Conservation (phyloP, 2,797 vertebrate species). For the Tamandua tetradactyla region DNA sequence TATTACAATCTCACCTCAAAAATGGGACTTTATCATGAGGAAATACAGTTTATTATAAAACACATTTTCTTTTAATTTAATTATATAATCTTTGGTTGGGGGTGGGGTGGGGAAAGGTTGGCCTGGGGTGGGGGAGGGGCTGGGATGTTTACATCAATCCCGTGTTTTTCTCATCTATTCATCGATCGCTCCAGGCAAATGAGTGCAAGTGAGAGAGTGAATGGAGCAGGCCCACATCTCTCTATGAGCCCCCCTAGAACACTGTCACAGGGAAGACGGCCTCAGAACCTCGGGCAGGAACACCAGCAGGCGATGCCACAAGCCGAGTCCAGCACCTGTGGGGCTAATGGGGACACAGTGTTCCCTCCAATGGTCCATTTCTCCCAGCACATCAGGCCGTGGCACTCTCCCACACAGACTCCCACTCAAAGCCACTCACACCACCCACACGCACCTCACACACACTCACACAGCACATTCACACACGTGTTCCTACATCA, state of each 20-base stretch:
- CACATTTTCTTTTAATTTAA: slow-evolving; percentile 83
- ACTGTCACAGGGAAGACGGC: neutral
- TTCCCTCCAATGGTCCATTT: neutral
- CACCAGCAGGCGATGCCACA: neutral
- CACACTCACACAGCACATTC: neutral
- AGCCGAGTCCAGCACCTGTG: neutral
- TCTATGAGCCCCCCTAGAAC: slow-evolving; percentile 36
- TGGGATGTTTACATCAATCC: slow-evolving; percentile 78
- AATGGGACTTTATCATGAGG: slow-evolving; percentile 78
- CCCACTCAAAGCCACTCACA: too few relatives aligned
- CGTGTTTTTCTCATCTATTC: slow-evolving; percentile 74
- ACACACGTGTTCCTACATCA: neutral
- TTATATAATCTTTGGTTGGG: slow-evolving; percentile 81
- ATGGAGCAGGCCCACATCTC: slow-evolving; percentile 67
- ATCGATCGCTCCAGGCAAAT: slow-evolving; percentile 75
- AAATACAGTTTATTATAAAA: slow-evolving; percentile 82
- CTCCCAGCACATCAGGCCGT: neutral
- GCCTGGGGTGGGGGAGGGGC: neutral
- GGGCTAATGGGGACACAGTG: neutral
- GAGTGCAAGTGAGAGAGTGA: slow-evolving; percentile 75
- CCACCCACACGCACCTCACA: too few relatives aligned
- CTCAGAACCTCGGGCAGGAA: neutral
- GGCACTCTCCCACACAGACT: too few relatives aligned
- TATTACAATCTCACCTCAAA: slow-evolving; percentile 82
- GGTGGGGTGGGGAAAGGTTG: slow-evolving; percentile 28